Evolutionary conservation across 2,113 vertebrate species (phyloP), one percentile per base, ranked within the genome.

Genomic region (Cettia cetti): DNA sequence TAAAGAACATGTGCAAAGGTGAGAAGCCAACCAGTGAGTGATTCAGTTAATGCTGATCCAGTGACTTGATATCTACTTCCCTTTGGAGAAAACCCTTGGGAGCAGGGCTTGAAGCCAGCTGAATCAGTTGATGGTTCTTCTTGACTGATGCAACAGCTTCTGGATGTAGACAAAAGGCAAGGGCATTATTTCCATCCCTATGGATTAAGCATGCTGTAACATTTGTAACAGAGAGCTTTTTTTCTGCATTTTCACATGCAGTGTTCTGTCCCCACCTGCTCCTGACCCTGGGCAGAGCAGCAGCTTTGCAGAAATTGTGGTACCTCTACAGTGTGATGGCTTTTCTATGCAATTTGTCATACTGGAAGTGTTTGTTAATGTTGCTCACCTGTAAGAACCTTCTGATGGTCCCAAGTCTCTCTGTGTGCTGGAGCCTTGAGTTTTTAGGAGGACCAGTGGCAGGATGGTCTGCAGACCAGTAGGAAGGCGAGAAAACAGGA

Each of bases 231-330:
- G 49, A 82, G 52, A 35, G 33, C 11, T 64, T 74, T 80, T 76
- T 26, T 26, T 53, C 28, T 18, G 2, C 7, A 1, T 66, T 83
- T 89, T 76, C 54, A 44, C 5, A 1, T 0, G 0, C 31, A 2
- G 9, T 6, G 2, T 72, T 88, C n/a, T 80, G 35, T 68, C 52
- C 52, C 44, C 42, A 7, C 24, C 26, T 79, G 30, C 23, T 31
- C 45, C 33, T 40, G 16, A 11, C 49, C 50, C 56, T 45, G 49
- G 33, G 30, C 22, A 28, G n/a, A 23, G 12, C 63, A 64, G 54
- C 18, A 26, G 15, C 68, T 92, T 69, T n/a, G 54, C 37, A 61
- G 63, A 17, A 35, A 11, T 1, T 13, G 2, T 30, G 16, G 45
- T 27, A 24, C 56, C 39, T 61, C 53, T 66, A 10, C 20, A 15